Conservation (phyloP, 1,140 invertebrate species). For the Pogonus chalceus region DNA sequence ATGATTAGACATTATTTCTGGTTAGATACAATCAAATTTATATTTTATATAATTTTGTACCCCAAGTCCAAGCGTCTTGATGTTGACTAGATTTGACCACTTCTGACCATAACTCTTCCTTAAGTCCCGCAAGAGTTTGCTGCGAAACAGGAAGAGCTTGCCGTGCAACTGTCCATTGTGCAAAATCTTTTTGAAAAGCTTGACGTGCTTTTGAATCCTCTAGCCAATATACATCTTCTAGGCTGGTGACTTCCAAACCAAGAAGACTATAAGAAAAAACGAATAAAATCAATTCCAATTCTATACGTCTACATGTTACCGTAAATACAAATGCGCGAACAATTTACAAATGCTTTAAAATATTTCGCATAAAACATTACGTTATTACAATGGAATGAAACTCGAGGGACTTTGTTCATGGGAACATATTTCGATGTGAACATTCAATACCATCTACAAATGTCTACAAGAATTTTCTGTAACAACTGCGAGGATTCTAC, state of each 20-base stretch:
- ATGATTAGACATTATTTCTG: no score
- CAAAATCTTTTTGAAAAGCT: constrained; percentile 62
- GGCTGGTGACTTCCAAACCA: constrained; percentile 65
- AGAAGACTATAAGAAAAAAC: constrained; percentile 46
- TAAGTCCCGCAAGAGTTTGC: constrained; percentile 61
- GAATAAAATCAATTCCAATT: background rate
- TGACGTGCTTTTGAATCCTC: constrained; percentile 65
- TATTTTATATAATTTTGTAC: no score
- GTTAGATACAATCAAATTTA: no score
- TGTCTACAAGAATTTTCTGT: no score
- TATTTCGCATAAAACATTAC: no score
- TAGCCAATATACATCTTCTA: constrained; percentile 83
- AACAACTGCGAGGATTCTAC: no score
- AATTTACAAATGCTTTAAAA: constrained; percentile 3
- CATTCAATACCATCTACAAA: no score
- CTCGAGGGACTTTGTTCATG: no score
- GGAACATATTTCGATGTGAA: no score
- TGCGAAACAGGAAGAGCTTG: constrained; percentile 70
- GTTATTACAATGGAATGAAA: no score
- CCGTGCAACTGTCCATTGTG: constrained; percentile 64
- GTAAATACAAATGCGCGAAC: no score
- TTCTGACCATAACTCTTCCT: constrained; percentile 74
- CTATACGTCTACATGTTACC: background rate
- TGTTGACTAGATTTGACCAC: constrained; percentile 79
- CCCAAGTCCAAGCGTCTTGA: constrained; percentile 81